Evolutionary conservation across 2,888 invertebrate genomes (phyloP), one percentile per base, ranked within the genome.

Genomic region (Drosophila putrida): DNA sequence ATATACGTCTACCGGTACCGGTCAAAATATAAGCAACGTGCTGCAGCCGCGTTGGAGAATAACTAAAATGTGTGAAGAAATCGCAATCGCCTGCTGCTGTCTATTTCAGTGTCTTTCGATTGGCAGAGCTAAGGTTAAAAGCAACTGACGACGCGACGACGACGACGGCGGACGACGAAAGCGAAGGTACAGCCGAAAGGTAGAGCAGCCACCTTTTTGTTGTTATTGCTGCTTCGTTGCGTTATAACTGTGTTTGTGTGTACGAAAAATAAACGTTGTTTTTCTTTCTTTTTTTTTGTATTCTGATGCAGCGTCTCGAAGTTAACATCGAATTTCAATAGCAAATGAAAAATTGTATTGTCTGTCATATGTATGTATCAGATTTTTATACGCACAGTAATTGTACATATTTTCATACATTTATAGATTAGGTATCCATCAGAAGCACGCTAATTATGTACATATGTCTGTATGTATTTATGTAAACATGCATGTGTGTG

Each of bases 51-150:
- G 85, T 85, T 76, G 80, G 68, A 64, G 84, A 82, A 69, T 71
- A 82, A 88, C 82, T 84, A 72, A 75, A 71, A 74, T 69, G 74
- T 87, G 78, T 61, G 65, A 85, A 70, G 65, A 75, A 75, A 67
- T 73, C 67, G 78, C 63, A 72, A 72, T 59, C 73, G 59, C 25
- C 60, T 44, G 63, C 60, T 44, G 63, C 63, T 50, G 74, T 58
- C 60, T 75, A 67, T 72, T 67, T 75, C 73, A 72, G 72, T 60
- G 77, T 55, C 67, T 67, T 78, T 58, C 74, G 73, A 68, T 78
- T 70, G 62, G 69, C 77, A 70, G 75, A 79, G 88, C 78, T 87
- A 78, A 82, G 81, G 88, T 85, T 73, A 71, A 79, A 88, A 78
- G 72, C 75, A 76, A 76, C 71, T 71, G 68, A 50, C 58, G 64